phyloP scores from a whole-genome alignment of 2,797 vertebrate species.

The Ambastaia sidthimunki region DNA sequence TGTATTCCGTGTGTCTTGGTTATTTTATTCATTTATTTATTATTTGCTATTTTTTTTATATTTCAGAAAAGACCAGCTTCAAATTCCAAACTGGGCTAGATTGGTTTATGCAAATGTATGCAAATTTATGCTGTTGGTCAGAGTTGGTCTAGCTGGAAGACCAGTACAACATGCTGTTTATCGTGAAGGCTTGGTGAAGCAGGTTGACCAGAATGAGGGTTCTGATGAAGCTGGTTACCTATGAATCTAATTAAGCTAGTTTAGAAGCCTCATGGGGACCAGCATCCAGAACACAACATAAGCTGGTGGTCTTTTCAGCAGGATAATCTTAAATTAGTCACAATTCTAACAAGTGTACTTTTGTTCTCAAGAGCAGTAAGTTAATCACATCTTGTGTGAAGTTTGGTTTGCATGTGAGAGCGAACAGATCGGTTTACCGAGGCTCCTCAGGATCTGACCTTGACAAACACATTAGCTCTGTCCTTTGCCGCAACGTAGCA shows the following conservation, averaged over 20 bases:
- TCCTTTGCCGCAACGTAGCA: conserved; percentile 64
- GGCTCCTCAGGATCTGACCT: conserved; percentile 55
- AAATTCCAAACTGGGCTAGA: not conserved
- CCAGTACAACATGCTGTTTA: not conserved
- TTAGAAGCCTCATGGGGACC: not conserved
- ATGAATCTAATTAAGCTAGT: not conserved
- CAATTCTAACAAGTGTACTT: conserved; percentile 19
- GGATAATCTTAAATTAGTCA: conserved; percentile 9
- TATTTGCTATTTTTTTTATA: not conserved
- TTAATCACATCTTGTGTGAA: conserved; percentile 45
- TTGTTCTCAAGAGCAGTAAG: conserved; percentile 34
- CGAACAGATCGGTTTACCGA: conserved; percentile 50
- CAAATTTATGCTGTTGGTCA: not conserved
- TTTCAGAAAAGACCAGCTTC: not conserved
- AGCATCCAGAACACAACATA: not conserved
- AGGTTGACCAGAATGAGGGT: not conserved
- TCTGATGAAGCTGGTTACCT: not conserved
- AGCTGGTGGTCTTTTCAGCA: not conserved
- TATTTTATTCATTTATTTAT: conserved; percentile 13
- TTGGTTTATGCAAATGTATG: not conserved
- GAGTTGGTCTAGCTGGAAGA: not conserved
- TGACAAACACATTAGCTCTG: conserved; percentile 69
- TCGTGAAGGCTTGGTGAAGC: not conserved
- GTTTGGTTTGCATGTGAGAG: conserved; percentile 44
- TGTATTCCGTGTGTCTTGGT: not conserved